phyloP scores from a whole-genome alignment of 2,888 invertebrate species.

The Gryllus longicercus region DNA sequence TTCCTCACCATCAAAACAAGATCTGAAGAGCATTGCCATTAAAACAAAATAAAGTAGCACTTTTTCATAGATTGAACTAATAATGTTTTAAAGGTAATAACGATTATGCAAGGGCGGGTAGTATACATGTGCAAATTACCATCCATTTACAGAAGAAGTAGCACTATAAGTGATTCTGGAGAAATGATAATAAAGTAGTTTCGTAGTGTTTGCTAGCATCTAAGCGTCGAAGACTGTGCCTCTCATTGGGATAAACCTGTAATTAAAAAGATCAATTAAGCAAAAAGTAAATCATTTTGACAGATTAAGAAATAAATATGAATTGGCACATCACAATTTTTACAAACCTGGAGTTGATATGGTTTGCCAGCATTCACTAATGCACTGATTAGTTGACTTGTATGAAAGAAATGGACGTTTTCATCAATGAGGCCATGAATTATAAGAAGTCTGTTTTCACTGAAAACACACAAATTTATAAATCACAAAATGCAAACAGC shows the following conservation, averaged over 20 bases:
- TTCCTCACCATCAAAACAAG: background rate
- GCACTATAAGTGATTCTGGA: conserved; percentile 71
- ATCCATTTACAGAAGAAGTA: conserved; percentile 5
- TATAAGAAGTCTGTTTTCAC: conserved; percentile 84
- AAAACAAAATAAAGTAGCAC: too few relatives aligned
- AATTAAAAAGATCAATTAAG: conserved; percentile 31
- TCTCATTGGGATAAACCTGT: conserved; percentile 88
- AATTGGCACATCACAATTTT: background rate
- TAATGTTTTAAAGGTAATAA: too few relatives aligned
- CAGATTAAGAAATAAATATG: conserved; percentile 20
- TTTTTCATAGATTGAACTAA: too few relatives aligned
- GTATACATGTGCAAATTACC: too few relatives aligned
- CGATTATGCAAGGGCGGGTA: too few relatives aligned
- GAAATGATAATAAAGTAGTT: conserved; percentile 85
- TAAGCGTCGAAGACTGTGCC: conserved; percentile 90
- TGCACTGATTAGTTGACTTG: conserved; percentile 83
- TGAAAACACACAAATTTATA: conserved; percentile 44
- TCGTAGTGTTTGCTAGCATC: conserved; percentile 97
- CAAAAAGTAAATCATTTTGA: conserved; percentile 12
- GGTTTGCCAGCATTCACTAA: conserved; percentile 94
- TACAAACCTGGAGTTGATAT: conserved; percentile 73
- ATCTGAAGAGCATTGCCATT: background rate
- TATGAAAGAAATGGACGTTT: conserved; percentile 98
- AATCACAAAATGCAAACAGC: background rate
- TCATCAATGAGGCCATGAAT: conserved; percentile 98